Percentiles rank a stretch among this genome's conserved stretches.
Evolutionary conservation across 2,113 vertebrate genomes (phyloP).

Genomic region (Leiothrix lutea): DNA sequence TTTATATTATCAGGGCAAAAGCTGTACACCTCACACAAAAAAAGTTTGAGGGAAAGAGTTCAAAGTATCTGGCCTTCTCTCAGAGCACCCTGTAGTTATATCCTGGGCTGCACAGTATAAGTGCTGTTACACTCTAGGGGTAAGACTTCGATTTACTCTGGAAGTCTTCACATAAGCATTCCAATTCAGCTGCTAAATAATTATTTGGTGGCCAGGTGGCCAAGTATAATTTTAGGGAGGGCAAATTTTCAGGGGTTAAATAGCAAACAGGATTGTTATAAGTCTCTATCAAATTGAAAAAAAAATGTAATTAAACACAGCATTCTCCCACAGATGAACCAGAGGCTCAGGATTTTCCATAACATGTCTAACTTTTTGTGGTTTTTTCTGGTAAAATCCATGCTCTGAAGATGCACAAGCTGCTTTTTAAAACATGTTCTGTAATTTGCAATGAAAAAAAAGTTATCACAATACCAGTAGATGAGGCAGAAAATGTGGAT

Average conservation of each 20-base stretch:
- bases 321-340: slow-evolving; percentile 40
- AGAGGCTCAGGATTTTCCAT: not conserved
- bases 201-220: slow-evolving; percentile 37
- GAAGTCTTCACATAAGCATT: slow-evolving; percentile 4
- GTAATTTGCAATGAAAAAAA: not conserved
- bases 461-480: not conserved
- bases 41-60: slow-evolving; percentile 40
- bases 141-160: slow-evolving; percentile 24
- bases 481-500: not conserved
- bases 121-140: not conserved
- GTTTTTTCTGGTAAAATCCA: not conserved
- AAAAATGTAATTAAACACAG: slow-evolving; percentile 44
- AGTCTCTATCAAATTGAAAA: slow-evolving; percentile 36
- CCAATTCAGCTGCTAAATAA: slow-evolving; percentile 67
- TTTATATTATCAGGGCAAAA: slow-evolving; percentile 21
- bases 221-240: slow-evolving; percentile 67
- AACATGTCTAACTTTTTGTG: not conserved
- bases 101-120: not conserved
- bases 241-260: slow-evolving; percentile 65
- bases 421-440: slow-evolving; percentile 11
- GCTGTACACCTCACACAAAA: slow-evolving; percentile 1
- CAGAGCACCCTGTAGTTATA: not conserved
- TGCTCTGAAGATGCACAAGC: not conserved
- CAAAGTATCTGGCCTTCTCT: slow-evolving; percentile 52
- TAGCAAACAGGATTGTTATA: slow-evolving; percentile 48